phyloP scores from a whole-genome alignment of 1,140 invertebrate genomes.

The honey bee (Apis mellifera) region Amel_HAv3.1 CM009935.2:7015501-7016000 shows the following conservation, averaged over 20 bases:
- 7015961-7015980: not conserved
- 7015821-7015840: conserved; percentile 18
- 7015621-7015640: not conserved
- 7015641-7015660: conserved; percentile 31
- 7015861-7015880: not conserved
- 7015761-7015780: conserved; percentile 33
- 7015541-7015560: not conserved
- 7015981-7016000: not conserved
- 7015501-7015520: not conserved
- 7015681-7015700: conserved; percentile 21
- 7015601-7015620: not conserved
- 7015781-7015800: conserved; percentile 43
- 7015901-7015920: conserved; percentile 20
- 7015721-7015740: conserved; percentile 28
- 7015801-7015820: conserved; percentile 27
- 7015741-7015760: conserved; percentile 32
- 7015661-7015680: not conserved
- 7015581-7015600: not conserved
- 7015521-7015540: no score
- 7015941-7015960: not conserved
- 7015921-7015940: not conserved
- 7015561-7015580: no score
- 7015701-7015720: conserved; percentile 1
- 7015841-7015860: conserved; percentile 23
- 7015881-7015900: not conserved